Conservation (phyloP, 1,140 invertebrate species). For the Delia radicum region DNA sequence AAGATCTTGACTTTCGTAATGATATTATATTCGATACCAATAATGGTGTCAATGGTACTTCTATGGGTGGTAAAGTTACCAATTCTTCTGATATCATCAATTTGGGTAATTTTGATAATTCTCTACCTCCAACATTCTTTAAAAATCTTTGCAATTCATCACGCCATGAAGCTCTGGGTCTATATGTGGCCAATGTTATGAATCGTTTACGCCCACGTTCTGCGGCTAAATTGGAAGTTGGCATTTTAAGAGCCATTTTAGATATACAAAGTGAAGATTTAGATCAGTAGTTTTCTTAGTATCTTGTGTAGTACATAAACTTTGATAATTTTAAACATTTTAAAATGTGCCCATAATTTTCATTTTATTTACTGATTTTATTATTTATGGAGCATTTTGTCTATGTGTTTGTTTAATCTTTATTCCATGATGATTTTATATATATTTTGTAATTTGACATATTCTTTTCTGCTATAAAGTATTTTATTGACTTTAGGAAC, state of each 20-base stretch:
- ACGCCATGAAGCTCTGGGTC: slow-evolving; percentile 47
- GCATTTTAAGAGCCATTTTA: slow-evolving; percentile 47
- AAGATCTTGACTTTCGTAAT: slow-evolving; percentile 49
- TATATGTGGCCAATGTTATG: slow-evolving; percentile 53
- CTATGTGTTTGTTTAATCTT: not conserved
- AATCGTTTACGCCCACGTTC: slow-evolving; percentile 43
- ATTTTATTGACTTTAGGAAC: no score
- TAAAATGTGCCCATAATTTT: not conserved
- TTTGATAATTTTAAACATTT: not conserved
- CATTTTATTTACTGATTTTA: slow-evolving; percentile 17
- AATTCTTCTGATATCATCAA: slow-evolving; percentile 41
- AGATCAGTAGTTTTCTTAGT: slow-evolving; percentile 30
- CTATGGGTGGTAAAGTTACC: not conserved
- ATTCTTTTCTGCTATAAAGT: no score
- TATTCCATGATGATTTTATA: not conserved
- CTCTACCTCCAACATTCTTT: slow-evolving; percentile 51
- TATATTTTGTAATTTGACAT: no score
- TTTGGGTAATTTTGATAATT: slow-evolving; percentile 49
- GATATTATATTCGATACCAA: slow-evolving; percentile 48
- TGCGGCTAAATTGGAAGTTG: slow-evolving; percentile 49
- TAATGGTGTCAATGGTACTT: slow-evolving; percentile 27
- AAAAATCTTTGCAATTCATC: slow-evolving; percentile 53
- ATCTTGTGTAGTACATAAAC: not conserved
- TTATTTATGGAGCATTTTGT: slow-evolving; percentile 11
- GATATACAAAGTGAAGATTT: slow-evolving; percentile 50